These are phyloP conservation scores for Pachliopta kotzebuea DNA, from an alignment of 2,888 invertebrate species.

Conservation along the genomic window DNA sequence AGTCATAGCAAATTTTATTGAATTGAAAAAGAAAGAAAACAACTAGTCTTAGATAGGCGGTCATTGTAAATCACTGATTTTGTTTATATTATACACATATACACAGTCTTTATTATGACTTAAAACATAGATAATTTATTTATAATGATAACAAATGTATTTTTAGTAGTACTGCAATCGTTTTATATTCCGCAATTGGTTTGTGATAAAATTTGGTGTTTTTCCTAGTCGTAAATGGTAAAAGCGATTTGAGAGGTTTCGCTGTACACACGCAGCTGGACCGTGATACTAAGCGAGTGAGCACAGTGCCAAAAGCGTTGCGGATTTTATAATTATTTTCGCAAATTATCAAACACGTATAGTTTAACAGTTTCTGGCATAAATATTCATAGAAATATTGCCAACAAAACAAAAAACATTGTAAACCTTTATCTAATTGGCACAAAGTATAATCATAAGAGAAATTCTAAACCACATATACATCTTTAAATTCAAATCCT, in stretches of 20 bases:
- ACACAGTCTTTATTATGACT: too few relatives aligned
- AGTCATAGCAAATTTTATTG: too few relatives aligned
- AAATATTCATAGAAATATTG: too few relatives aligned
- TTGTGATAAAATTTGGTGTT: slow-evolving; percentile 22
- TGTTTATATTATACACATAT: not conserved
- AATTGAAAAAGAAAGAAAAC: too few relatives aligned
- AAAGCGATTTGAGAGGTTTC: slow-evolving; percentile 19
- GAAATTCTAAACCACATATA: too few relatives aligned
- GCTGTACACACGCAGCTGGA: not conserved
- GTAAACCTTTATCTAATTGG: too few relatives aligned
- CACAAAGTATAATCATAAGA: too few relatives aligned
- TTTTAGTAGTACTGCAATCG: not conserved
- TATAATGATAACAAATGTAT: too few relatives aligned
- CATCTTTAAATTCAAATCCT: too few relatives aligned
- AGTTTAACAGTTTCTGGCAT: too few relatives aligned
- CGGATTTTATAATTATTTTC: not conserved
- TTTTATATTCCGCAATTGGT: slow-evolving; percentile 1
- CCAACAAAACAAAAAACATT: too few relatives aligned
- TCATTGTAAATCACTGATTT: not conserved
- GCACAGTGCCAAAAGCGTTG: slow-evolving; percentile 1
- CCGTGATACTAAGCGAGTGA: slow-evolving; percentile 2
- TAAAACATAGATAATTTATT: too few relatives aligned
- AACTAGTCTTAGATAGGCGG: not conserved
- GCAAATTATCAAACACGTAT: not conserved
- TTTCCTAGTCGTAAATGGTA: slow-evolving; percentile 22